These are phyloP conservation scores for Lasius fuliginosus DNA, from an alignment of 2,888 invertebrate species.

Conservation along the genomic window DNA sequence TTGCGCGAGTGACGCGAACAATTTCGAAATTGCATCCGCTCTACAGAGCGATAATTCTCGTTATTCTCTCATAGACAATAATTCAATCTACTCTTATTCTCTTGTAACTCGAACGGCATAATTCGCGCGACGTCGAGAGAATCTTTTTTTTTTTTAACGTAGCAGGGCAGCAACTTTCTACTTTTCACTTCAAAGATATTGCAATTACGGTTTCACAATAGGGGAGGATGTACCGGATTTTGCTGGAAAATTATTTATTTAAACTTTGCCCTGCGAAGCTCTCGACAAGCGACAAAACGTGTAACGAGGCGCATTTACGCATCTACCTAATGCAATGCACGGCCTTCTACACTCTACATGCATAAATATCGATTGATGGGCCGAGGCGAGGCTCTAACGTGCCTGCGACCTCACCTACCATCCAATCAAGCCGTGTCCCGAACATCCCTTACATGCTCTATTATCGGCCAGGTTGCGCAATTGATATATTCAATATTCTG, in stretches of 20 bases:
- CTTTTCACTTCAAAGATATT: background rate
- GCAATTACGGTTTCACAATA: background rate
- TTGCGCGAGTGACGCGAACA: conserved; percentile 3
- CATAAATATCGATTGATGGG: conserved; percentile 73
- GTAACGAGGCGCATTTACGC: conserved; percentile 59
- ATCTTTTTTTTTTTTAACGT: background rate
- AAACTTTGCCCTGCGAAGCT: conserved; percentile 16
- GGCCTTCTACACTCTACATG: conserved; percentile 43
- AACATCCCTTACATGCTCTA: conserved; percentile 58
- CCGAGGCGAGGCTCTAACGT: conserved; percentile 59
- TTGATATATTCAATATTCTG: background rate
- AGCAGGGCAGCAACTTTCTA: background rate
- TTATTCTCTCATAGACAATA: conserved; percentile 5
- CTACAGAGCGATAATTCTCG: conserved; percentile 1
- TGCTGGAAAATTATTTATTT: conserved; percentile 13
- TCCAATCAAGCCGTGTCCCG: conserved; percentile 63
- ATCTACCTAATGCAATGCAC: conserved; percentile 64
- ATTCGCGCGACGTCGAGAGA: background rate
- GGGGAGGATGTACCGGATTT: background rate
- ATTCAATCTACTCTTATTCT: conserved; percentile 9
- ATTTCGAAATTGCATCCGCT: conserved; percentile 22
- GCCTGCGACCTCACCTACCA: conserved; percentile 64
- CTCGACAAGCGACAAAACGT: conserved; percentile 16
- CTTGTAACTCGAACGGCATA: background rate
- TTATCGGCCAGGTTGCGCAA: conserved; percentile 13